Conservation (phyloP, 2,888 invertebrate species). For the Hemistola chrysoprasaria region DNA sequence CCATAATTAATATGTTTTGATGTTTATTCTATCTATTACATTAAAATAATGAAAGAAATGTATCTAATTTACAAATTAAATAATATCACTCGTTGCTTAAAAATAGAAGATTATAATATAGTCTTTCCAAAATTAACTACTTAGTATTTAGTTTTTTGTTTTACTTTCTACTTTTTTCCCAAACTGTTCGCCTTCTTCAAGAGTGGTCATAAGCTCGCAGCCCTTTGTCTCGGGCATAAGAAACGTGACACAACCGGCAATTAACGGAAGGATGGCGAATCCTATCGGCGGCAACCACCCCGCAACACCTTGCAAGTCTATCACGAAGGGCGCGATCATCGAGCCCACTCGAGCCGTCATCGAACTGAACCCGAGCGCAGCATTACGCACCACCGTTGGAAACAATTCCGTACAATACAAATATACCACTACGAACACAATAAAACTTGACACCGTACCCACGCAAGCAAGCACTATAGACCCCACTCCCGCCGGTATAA, state of each 20-base stretch:
- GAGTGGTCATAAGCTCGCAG: constrained; percentile 88
- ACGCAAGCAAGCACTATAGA: constrained; percentile 85
- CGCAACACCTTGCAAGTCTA: constrained; percentile 76
- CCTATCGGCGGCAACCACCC: constrained; percentile 86
- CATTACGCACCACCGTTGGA: constrained; percentile 93
- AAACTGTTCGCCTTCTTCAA: constrained; percentile 88
- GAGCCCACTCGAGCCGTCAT: constrained; percentile 94
- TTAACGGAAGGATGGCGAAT: constrained; percentile 86
- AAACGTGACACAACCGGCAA: constrained; percentile 77
- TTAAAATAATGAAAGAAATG: no score
- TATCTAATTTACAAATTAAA: no score
- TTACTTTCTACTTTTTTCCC: constrained; percentile 43
- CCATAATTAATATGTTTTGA: no score
- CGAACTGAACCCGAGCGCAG: constrained; percentile 94
- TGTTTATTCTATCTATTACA: no score
- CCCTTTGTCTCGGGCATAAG: constrained; percentile 91
- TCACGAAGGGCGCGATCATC: constrained; percentile 91
- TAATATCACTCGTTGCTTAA: no score
- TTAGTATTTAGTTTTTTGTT: no score
- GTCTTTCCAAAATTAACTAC: no score
- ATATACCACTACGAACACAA: constrained; percentile 93
- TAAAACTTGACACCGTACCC: constrained; percentile 90
- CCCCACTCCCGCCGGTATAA: constrained; percentile 64
- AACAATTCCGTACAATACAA: constrained; percentile 93
- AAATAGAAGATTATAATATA: no score